These are phyloP conservation scores for Apostichopus japonicus DNA, from an alignment of 35 echinoderm and acorn worm genomes.

Conservation along the genomic window DNA sequence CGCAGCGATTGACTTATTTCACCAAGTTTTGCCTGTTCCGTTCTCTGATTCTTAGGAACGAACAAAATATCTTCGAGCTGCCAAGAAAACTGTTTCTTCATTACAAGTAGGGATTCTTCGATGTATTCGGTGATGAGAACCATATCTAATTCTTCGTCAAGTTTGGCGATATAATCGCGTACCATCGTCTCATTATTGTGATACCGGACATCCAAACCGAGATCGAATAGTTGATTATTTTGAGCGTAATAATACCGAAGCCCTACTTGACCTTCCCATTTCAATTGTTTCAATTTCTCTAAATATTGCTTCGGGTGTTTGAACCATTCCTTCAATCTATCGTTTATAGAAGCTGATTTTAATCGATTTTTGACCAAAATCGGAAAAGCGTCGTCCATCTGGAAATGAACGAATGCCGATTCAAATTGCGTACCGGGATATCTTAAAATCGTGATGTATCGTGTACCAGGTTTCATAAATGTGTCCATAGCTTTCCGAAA, in stretches of 20 bases:
- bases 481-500: constrained; percentile 58
- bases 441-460: constrained; percentile 85
- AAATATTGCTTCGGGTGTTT: constrained; percentile 7
- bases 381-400: constrained; percentile 57
- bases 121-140: constrained; percentile 70
- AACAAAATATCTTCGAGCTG: constrained; percentile 70
- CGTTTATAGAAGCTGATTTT: neutral
- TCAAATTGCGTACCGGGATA: constrained; percentile 83
- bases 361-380: neutral
- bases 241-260: neutral
- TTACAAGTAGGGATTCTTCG: constrained; percentile 69
- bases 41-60: constrained; percentile 69
- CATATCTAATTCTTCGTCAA: constrained; percentile 56
- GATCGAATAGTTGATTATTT: constrained; percentile 53
- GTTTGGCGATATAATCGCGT: constrained; percentile 28
- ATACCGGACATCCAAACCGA: constrained; percentile 37
- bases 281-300: constrained; percentile 6
- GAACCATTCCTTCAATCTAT: constrained; percentile 42
- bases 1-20: neutral
- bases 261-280: constrained; percentile 38
- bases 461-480: constrained; percentile 66
- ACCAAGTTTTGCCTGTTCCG: neutral
- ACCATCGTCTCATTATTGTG: constrained; percentile 50
- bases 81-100: constrained; percentile 76
- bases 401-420: constrained; percentile 78